Conservation (phyloP, 2,888 invertebrate species). For the Diadromus collaris region DNA sequence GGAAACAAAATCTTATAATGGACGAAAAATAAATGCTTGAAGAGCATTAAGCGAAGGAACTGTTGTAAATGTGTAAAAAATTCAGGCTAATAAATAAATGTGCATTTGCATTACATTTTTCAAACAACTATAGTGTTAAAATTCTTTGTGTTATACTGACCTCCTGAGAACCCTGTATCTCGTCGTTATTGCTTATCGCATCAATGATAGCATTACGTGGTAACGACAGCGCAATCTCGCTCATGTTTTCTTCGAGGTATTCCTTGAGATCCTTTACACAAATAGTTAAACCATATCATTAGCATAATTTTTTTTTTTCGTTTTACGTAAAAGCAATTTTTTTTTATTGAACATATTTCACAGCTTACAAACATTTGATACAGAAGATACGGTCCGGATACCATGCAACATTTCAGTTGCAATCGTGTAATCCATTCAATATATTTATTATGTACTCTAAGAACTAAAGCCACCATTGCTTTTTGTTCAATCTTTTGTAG, state of each 20-base stretch:
- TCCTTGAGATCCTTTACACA: slow-evolving; percentile 1
- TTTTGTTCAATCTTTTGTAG: no score
- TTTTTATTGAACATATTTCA: no score
- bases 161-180: slow-evolving; percentile 1
- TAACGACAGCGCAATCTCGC: slow-evolving; percentile 1
- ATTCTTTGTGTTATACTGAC: slow-evolving; percentile 9
- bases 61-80: neutral
- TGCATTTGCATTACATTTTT: neutral
- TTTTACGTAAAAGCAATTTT: neutral
- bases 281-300: slow-evolving; percentile 15
- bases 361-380: no score
- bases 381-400: no score
- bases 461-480: no score
- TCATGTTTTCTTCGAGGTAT: neutral
- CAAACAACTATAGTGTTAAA: neutral
- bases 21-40: neutral
- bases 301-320: neutral
- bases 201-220: neutral
- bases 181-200: neutral
- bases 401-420: no score
- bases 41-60: neutral
- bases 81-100: neutral
- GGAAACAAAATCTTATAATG: neutral
- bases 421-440: no score
- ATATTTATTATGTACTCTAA: no score